Conservation (phyloP, 2,888 invertebrate species). For the Eristalinus sepulchralis region DNA sequence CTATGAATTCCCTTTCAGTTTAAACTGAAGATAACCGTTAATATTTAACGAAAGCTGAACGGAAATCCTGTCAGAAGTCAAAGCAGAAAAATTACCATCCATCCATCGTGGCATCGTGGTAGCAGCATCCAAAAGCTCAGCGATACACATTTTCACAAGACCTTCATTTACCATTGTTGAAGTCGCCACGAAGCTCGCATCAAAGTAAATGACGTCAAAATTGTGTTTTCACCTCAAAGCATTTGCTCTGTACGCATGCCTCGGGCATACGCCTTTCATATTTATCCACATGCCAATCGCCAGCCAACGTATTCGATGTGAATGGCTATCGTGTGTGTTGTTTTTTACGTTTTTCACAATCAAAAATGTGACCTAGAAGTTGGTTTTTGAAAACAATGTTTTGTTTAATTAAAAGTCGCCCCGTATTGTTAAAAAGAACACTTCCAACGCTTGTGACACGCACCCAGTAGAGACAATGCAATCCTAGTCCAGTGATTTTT, state of each 20-base stretch:
- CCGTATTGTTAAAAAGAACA: neutral
- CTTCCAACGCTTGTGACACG: neutral
- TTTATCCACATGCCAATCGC: conserved; percentile 51
- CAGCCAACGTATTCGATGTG: conserved; percentile 34
- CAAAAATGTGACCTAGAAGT: conserved; percentile 37
- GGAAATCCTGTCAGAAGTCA: neutral
- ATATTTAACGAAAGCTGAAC: neutral
- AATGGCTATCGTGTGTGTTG: conserved; percentile 18
- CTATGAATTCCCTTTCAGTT: neutral
- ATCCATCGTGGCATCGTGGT: neutral
- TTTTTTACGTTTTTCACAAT: conserved; percentile 14
- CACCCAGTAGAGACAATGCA: neutral
- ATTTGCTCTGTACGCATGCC: conserved; percentile 31
- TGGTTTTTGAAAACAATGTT: conserved; percentile 1
- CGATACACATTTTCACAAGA: neutral
- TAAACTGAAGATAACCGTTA: neutral
- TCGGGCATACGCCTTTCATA: conserved; percentile 59
- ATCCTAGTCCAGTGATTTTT: neutral
- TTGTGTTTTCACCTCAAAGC: conserved; percentile 16
- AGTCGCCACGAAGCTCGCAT: conserved; percentile 8
- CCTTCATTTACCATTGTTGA: conserved; percentile 1
- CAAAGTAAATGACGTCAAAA: conserved; percentile 33
- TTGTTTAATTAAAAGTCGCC: conserved; percentile 1
- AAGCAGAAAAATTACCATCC: neutral
- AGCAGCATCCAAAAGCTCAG: neutral